These are phyloP conservation scores for Synergus gifuensis DNA, from an alignment of 2,888 invertebrate genomes.

Conservation along the genomic window DNA sequence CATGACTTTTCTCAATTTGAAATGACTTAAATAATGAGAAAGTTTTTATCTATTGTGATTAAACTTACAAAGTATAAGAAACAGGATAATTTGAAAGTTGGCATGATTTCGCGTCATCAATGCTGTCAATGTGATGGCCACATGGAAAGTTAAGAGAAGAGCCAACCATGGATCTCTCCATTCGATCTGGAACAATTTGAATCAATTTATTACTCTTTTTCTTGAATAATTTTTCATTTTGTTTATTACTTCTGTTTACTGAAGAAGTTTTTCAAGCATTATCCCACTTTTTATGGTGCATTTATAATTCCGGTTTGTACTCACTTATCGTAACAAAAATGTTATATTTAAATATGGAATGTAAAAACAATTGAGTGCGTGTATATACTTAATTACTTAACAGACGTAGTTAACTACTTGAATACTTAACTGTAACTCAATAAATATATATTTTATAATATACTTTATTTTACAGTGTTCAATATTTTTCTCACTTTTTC, in stretches of 20 bases:
- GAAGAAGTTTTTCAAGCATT: neutral
- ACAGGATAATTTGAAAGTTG: slow-evolving; percentile 91
- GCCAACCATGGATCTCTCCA: slow-evolving; percentile 94
- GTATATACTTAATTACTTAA: no score
- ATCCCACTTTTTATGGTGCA: neutral
- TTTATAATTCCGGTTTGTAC: neutral
- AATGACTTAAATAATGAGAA: no score
- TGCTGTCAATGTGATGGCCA: slow-evolving; percentile 88
- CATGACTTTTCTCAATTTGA: neutral
- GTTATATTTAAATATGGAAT: neutral
- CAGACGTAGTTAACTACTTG: no score
- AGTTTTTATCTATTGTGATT: neutral
- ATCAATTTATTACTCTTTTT: slow-evolving; percentile 1
- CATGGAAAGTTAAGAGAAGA: slow-evolving; percentile 86
- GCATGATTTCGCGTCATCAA: slow-evolving; percentile 91
- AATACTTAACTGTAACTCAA: no score
- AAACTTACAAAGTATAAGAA: slow-evolving; percentile 88
- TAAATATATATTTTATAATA: neutral
- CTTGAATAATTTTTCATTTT: neutral
- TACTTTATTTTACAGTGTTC: neutral
- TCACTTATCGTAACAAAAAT: neutral
- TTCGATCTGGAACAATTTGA: slow-evolving; percentile 85
- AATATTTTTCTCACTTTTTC: no score
- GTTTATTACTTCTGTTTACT: neutral
- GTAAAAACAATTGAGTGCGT: no score